phyloP scores from a whole-genome alignment of 2,888 invertebrate genomes.

The Zele albiditarsus region DNA sequence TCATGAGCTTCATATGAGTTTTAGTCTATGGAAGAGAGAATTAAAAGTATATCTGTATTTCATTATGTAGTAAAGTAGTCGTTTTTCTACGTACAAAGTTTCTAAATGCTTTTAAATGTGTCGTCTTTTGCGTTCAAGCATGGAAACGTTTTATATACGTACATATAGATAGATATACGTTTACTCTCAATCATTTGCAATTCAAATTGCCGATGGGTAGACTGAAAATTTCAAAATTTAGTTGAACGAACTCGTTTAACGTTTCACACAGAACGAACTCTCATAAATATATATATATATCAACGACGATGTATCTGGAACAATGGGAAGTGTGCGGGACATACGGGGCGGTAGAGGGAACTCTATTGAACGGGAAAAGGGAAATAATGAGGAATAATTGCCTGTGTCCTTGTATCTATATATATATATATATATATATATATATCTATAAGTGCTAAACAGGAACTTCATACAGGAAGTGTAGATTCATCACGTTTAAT shows the following conservation, averaged over 20 bases:
- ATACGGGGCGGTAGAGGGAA: not conserved
- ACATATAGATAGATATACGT: constrained; percentile 4
- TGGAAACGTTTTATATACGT: not conserved
- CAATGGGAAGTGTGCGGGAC: not conserved
- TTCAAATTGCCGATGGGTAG: constrained; percentile 63
- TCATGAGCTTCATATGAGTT: not conserved
- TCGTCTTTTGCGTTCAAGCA: not conserved
- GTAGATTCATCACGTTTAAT: not conserved
- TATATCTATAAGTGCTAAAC: not conserved
- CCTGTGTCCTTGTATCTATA: constrained; percentile 1
- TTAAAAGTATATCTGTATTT: not conserved
- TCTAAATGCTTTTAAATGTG: constrained; percentile 56
- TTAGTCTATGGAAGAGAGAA: not conserved
- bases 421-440: not conserved
- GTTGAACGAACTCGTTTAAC: constrained; percentile 49
- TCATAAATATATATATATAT: not conserved
- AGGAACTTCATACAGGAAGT: not conserved
- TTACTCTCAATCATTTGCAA: constrained; percentile 59
- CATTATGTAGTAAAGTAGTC: constrained; percentile 28
- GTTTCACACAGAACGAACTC: not conserved
- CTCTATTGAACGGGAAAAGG: not conserved
- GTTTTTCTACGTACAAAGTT: not conserved
- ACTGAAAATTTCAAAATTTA: constrained; percentile 62
- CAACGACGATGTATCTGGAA: not conserved
- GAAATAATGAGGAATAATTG: not conserved